Evolutionary conservation across 2,888 invertebrate genomes (phyloP).

Genomic region (Drosophila kanekoi): DNA sequence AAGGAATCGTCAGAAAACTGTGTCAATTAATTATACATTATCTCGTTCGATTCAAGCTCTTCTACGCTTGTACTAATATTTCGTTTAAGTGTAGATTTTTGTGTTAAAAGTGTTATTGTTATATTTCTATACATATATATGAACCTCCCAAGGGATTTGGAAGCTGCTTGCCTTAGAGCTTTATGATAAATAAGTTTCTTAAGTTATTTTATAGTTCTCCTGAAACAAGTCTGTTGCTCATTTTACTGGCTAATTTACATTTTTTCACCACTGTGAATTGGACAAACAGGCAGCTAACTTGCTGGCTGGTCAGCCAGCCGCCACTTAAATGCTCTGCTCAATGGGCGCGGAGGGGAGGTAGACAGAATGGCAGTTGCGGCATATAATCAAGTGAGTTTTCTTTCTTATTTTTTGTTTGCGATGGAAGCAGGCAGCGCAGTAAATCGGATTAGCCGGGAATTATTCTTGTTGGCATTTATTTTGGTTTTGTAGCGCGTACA

Average conservation of each 20-base stretch:
- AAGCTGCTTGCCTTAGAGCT: too few species aligned
- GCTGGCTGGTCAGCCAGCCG: conserved; percentile 34
- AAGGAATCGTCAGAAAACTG: too few species aligned
- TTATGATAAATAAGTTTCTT: too few species aligned
- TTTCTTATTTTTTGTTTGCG: conserved; percentile 8
- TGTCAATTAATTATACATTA: neutral
- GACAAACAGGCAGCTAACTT: conserved; percentile 23
- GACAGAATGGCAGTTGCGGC: conserved; percentile 23
- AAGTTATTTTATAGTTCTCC: too few species aligned
- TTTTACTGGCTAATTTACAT: neutral
- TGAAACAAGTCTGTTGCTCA: neutral
- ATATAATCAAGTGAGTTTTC: conserved; percentile 60
- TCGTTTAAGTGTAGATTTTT: neutral
- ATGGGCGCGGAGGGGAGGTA: conserved; percentile 2
- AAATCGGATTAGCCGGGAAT: conserved; percentile 79
- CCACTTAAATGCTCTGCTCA: conserved; percentile 60
- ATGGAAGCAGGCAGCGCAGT: conserved; percentile 51
- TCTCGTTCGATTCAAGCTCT: neutral
- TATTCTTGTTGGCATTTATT: conserved; percentile 81
- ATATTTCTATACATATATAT: too few species aligned
- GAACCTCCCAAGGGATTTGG: too few species aligned
- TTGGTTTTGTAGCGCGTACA: conserved; percentile 38
- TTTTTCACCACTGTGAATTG: conserved; percentile 53
- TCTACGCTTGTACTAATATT: too few species aligned
- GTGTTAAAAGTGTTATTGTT: neutral